These are phyloP conservation scores for Ibycter americanus DNA, from an alignment of 2,797 vertebrate species.

Conservation along the genomic window DNA sequence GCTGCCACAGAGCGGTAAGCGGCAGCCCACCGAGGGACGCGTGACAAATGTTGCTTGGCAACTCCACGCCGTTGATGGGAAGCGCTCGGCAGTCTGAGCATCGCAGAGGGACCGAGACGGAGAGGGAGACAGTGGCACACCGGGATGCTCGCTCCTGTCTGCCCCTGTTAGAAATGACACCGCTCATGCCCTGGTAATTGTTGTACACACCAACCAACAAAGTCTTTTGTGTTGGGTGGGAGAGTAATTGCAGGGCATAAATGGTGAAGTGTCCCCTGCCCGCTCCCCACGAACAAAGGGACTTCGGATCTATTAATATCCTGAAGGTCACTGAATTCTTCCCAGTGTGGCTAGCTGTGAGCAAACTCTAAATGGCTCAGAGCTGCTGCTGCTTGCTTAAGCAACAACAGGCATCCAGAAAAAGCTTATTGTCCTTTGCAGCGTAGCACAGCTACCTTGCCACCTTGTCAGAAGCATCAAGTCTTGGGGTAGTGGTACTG, in stretches of 20 bases:
- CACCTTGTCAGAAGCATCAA: background rate
- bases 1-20: background rate
- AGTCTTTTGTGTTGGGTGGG: background rate
- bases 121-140: background rate
- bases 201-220: rapidly evolving
- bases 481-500: background rate
- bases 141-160: background rate
- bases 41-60: conserved; percentile 60
- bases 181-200: background rate
- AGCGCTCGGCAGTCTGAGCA: background rate
- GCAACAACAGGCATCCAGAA: background rate
- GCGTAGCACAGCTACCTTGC: background rate
- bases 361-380: background rate
- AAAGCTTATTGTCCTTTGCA: background rate
- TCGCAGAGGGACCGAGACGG: background rate
- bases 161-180: background rate
- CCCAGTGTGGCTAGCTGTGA: background rate
- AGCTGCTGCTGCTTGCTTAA: background rate
- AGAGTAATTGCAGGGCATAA: background rate
- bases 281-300: background rate
- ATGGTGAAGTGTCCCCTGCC: background rate
- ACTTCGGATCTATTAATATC: background rate
- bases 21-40: background rate
- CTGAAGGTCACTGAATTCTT: conserved; percentile 24
- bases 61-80: background rate